Evolutionary conservation across 2,888 invertebrate genomes (phyloP).

Genomic region (Labia minor): DNA sequence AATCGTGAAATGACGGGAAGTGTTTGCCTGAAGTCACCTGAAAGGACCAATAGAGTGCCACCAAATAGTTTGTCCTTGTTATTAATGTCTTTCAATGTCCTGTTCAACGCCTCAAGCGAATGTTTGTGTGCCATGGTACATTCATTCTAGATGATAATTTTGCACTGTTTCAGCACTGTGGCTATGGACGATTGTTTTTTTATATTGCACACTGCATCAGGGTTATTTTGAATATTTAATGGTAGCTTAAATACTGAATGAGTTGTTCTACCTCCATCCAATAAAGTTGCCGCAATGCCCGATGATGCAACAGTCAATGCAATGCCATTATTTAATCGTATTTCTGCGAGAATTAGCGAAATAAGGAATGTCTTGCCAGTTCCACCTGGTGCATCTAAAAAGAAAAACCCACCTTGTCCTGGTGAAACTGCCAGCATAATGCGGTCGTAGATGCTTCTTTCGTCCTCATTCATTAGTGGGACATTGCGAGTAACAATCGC

Average conservation of each 20-base stretch:
- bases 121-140: constrained; percentile 3
- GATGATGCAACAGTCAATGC: constrained; percentile 33
- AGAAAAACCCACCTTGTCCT: constrained; percentile 26
- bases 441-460: constrained; percentile 25
- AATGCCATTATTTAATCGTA: constrained; percentile 31
- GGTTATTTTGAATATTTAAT: neutral
- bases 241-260: neutral
- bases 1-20: constrained; percentile 13
- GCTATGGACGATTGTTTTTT: neutral
- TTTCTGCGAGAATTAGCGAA: constrained; percentile 32
- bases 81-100: neutral
- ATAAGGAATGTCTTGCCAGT: constrained; percentile 36
- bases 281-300: neutral
- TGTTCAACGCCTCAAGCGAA: neutral
- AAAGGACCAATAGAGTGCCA: neutral
- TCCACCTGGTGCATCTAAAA: constrained; percentile 35
- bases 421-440: constrained; percentile 24
- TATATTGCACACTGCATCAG: neutral
- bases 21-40: constrained; percentile 9
- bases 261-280: neutral
- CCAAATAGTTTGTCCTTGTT: neutral
- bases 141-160: neutral
- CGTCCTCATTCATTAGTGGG: constrained; percentile 20
- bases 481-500: neutral
- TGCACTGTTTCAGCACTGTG: neutral